Evolutionary conservation across 35 echinoderm and acorn worm genomes (phyloP).

Genomic region (Holothuria glaberrima): DNA sequence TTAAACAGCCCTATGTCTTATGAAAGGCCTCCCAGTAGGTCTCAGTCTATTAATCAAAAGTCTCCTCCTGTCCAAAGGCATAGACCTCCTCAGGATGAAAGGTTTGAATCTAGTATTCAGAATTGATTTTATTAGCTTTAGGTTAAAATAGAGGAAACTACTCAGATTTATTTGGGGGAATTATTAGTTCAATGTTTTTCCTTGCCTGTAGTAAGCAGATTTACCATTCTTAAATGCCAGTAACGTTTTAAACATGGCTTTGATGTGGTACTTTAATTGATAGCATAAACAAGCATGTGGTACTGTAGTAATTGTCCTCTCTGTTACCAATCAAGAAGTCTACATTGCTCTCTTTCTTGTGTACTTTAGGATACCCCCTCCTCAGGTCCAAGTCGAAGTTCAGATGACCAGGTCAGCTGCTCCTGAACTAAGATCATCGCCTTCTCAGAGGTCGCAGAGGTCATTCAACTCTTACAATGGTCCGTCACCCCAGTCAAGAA

Average conservation of each 20-base stretch:
- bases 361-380: not conserved
- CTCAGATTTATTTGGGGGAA: too few species aligned
- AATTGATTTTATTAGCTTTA: too few species aligned
- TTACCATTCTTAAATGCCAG: too few species aligned
- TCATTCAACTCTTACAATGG: constrained; percentile 11
- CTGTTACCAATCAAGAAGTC: too few species aligned
- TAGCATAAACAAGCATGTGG: too few species aligned
- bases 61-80: not conserved
- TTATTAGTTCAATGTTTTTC: too few species aligned
- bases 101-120: not conserved
- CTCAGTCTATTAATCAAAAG: not conserved
- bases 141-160: too few species aligned
- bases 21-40: constrained; percentile 28
- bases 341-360: not conserved
- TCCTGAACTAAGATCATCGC: constrained; percentile 21
- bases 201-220: too few species aligned
- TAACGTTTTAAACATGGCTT: too few species aligned
- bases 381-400: constrained; percentile 2
- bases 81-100: constrained; percentile 5
- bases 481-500: constrained; percentile 9
- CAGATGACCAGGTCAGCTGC: constrained; percentile 1
- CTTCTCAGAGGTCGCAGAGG: constrained; percentile 44
- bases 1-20: constrained; percentile 71
- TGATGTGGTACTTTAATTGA: too few species aligned
- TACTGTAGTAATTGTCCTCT: too few species aligned